Base-by-base conservation (phyloP, 2,888 invertebrate species). In the Drosophila pseudotalamancana region DNA sequence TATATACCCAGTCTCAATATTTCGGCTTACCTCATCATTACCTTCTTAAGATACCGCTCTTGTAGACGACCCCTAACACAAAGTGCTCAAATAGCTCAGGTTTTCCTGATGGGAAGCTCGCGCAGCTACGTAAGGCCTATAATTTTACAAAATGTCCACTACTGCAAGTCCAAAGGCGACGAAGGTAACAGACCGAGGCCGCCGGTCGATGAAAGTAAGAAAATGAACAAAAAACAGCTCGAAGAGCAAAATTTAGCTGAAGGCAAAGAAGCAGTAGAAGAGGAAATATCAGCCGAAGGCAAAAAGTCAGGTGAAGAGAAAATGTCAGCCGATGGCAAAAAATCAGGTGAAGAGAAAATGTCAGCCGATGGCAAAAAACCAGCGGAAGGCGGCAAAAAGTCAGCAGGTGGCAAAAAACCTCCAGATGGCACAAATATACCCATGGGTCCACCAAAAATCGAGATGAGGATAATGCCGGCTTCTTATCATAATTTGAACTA, bases 391-490 rank as follows among this genome's bases (percentile, higher is more conserved):
- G n/a, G n/a, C n/a, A n/a, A n/a, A n/a, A n/a, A n/a, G n/a, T n/a
- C n/a, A n/a, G n/a, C n/a, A n/a, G n/a, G n/a, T 9, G 11, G 3
- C 18, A 43, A 49, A 32, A 19, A n/a, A 1, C 11, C 19, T 31
- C 16, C 18, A 16, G 18, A 9, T 9, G 4, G 4, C 0, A 23
- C 31, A 12, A 43, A 37, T 8, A 25, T 6, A 11, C 4, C 8
- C 18, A 3, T 9, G 9, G 43, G 19, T 2, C 14, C 56, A 1
- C 56, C 59, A 0, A 65, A 50, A 8, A 63, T 82, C 8, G 59
- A 64, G n/a, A 12, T 82, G 11, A 45, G 54, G 11, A 39, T 84
- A 1, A 31, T 78, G 1, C 66, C 67, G 0, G 27, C 42, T 2
- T 4, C 35, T 0, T 49, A 39, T n/a, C 27, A 50, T 1, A 40